These are phyloP conservation scores for Drosophila algonquin DNA, from an alignment of 2,888 invertebrate species.

Conservation along the genomic window DNA sequence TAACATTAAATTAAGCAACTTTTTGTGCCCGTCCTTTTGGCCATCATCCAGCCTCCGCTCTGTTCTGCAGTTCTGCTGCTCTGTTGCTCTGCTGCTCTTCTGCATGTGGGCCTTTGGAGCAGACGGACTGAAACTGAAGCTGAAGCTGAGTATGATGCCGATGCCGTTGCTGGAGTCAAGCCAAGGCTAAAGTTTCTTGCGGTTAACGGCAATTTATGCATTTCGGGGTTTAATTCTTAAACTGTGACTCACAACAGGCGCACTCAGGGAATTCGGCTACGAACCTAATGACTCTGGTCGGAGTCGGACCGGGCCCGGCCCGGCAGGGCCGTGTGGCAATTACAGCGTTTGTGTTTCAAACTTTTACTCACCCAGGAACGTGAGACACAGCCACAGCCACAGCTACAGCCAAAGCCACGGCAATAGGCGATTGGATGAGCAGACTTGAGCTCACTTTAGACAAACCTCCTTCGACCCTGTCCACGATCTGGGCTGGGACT, in stretches of 20 bases:
- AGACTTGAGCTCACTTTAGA: slow-evolving; percentile 32
- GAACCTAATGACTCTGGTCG: slow-evolving; percentile 66
- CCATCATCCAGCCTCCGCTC: slow-evolving; percentile 23
- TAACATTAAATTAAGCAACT: slow-evolving; percentile 84
- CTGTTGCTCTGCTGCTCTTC: slow-evolving; percentile 52
- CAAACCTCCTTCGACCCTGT: background rate
- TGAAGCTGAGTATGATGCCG: slow-evolving; percentile 1
- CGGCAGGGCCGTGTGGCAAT: slow-evolving; percentile 67
- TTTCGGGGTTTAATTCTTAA: slow-evolving; percentile 77
- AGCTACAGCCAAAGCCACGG: background rate
- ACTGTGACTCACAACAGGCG: slow-evolving; percentile 77
- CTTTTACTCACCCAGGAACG: slow-evolving; percentile 64
- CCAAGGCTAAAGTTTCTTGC: slow-evolving; percentile 79
- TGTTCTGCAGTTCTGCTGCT: slow-evolving; percentile 36
- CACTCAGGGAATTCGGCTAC: slow-evolving; percentile 34
- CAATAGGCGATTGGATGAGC: slow-evolving; percentile 56
- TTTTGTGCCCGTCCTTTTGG: slow-evolving; percentile 61
- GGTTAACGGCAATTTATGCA: slow-evolving; percentile 78
- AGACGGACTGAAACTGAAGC: slow-evolving; percentile 11
- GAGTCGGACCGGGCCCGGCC: slow-evolving; percentile 13
- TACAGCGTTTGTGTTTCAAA: slow-evolving; percentile 64
- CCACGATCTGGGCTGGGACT: background rate
- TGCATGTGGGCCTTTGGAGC: slow-evolving; percentile 38
- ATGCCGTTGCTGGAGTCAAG: slow-evolving; percentile 37
- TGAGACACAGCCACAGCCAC: slow-evolving; percentile 30